Base-by-base conservation (phyloP, 2,888 invertebrate species). In the Acanthopleura granulata region DNA sequence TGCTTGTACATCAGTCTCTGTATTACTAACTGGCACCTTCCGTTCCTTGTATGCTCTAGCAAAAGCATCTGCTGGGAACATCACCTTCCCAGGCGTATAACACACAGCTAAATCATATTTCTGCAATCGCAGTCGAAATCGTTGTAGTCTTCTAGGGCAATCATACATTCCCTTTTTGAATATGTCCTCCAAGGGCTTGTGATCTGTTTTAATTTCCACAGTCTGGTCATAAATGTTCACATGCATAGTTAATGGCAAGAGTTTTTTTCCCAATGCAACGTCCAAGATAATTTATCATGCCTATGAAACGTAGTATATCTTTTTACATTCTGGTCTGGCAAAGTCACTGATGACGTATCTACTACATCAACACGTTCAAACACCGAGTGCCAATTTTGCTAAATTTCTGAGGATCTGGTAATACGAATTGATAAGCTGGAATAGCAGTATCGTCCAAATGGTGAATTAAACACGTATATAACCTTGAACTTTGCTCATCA, bases 401-500 rank as follows among this genome's bases (percentile, higher is more conserved):
- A 76, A 40, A 76, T 61, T 72, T 76, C 77, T 30, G 71, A 72
- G 9, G 57, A 14, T n/a, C 57, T 66, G 16, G 61, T 14, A 25
- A 76, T 71, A 25, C 77, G 76, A 72, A 76, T 73, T 18, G 77
- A 76, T 22, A 76, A 70, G 69, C 72, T n/a, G 14, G 75, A 57
- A 62, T n/a, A n/a, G n/a, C n/a, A n/a, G n/a, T n/a, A n/a, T n/a
- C n/a, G n/a, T n/a, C n/a, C n/a, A n/a, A n/a, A n/a, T n/a, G n/a
- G n/a, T n/a, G n/a, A 80, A 69, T 76, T 82, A 25, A 80, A 80
- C n/a, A n/a, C n/a, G 75, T 79, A 16, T n/a, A n/a, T n/a, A n/a
- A n/a, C n/a, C n/a, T n/a, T n/a, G n/a, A n/a, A n/a, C n/a, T n/a
- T n/a, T n/a, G n/a, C n/a, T n/a, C n/a, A n/a, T n/a, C n/a, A n/a